Evolutionary conservation across 92 coral and sea anemone species (phyloP).

Genomic region (Meandrina meandrites): DNA sequence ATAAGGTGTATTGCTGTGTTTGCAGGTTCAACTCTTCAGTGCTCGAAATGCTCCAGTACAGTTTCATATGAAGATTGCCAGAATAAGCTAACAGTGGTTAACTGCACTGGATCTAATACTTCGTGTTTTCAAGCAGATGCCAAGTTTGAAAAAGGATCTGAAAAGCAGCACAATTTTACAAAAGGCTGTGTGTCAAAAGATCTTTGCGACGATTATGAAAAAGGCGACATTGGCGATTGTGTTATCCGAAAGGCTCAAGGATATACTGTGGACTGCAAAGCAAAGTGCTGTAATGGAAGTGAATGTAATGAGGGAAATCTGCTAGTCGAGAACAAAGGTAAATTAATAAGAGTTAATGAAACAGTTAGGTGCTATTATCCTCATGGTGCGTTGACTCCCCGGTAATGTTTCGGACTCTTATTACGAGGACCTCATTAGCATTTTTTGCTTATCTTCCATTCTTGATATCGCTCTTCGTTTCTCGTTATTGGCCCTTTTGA

Average conservation of each 20-base stretch:
- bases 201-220: neutral
- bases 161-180: accelerated
- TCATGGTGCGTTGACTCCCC: too few species aligned
- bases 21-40: neutral
- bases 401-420: too few species aligned
- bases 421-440: too few species aligned
- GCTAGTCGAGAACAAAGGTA: neutral
- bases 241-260: too few species aligned
- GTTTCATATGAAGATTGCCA: neutral
- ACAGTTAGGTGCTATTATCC: too few species aligned
- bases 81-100: neutral
- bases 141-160: neutral
- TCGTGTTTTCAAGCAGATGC: neutral
- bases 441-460: too few species aligned
- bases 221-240: neutral
- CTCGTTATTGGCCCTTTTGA: too few species aligned
- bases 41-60: neutral
- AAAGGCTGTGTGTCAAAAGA: neutral
- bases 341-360: too few species aligned
- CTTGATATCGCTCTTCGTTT: too few species aligned
- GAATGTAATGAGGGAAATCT: neutral
- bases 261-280: neutral
- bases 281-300: neutral
- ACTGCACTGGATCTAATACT: neutral
- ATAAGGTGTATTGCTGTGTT: neutral